Base-by-base conservation (phyloP, 2,113 vertebrate species). In the Silurus glanis region DNA sequence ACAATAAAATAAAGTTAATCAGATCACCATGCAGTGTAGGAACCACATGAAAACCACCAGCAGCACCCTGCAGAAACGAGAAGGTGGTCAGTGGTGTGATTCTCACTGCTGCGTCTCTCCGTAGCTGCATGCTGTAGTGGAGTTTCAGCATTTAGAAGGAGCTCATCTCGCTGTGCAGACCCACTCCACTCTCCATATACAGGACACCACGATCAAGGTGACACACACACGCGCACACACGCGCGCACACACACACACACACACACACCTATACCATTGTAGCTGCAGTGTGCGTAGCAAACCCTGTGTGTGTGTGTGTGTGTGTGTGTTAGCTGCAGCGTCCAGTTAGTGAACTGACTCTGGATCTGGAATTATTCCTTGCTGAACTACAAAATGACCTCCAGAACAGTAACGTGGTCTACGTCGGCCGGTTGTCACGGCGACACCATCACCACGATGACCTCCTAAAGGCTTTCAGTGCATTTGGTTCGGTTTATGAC, bases 81-180 rank as follows among this genome's bases (percentile, higher is more conserved):
- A 3, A 2, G 37, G 37, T 37, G 37, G 37, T 37, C 37, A 37
- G 37, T 37, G 37, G 37, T 37, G 37, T 37, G 37, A 37, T 37
- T 37, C 37, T 37, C 37, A 37, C 37, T 37, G 37, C 37, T 84
- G 14, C 55, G 66, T 21, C 56, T 66, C 23, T n/a, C 84, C 89
- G 23, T 88, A 99, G 97, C 92, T 96, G 0, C 94, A 97, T 58
- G 93, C 97, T 23, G 92, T 95, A 83, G 90, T 97, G 2, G 93
- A 95, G 0, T 98, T 96, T 0, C 85, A 95, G 90, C 91, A 97
- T 55, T 92, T 97, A 71, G 97, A 99, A 91, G 96, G 95, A 88
- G 96, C 97, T 21, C 82, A 92, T 79, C 94, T 99, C 64, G 96
- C 97, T 59, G 71, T 97, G 62, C 93, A 96, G 51, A 91, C 88